Percentiles rank a stretch among this genome's conserved stretches.
Evolutionary conservation across 2,888 invertebrate genomes (phyloP).

Genomic region (Agriopis leucophaearia): DNA sequence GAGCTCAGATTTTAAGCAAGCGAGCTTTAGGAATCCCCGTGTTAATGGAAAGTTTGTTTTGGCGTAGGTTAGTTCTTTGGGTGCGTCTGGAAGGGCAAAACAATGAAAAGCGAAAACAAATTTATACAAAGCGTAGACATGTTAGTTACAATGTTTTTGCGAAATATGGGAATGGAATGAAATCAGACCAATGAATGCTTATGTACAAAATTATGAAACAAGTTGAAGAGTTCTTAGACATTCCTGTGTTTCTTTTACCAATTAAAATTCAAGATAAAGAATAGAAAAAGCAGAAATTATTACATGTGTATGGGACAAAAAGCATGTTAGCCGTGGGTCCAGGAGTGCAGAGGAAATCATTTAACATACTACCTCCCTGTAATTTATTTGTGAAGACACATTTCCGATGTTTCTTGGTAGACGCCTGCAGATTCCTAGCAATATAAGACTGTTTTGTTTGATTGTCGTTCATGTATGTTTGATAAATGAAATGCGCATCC

Average conservation of each 20-base stretch:
- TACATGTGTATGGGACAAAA: slow-evolving; percentile 4
- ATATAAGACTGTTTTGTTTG: slow-evolving; percentile 21
- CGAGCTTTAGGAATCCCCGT: slow-evolving; percentile 72
- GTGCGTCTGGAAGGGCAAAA: slow-evolving; percentile 80
- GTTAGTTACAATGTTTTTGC: slow-evolving; percentile 51
- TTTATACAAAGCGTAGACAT: slow-evolving; percentile 63
- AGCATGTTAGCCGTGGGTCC: slow-evolving; percentile 12
- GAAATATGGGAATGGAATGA: slow-evolving; percentile 36
- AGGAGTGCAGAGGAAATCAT: slow-evolving; percentile 17
- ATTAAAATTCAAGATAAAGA: slow-evolving; percentile 4
- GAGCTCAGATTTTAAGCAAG: slow-evolving; percentile 47
- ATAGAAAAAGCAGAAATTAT: slow-evolving; percentile 9
- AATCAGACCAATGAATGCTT: slow-evolving; percentile 13
- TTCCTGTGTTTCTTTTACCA: neutral
- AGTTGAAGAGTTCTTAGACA: neutral
- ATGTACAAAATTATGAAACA: slow-evolving; percentile 12
- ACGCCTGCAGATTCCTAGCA: slow-evolving; percentile 19
- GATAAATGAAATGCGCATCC: slow-evolving; percentile 83
- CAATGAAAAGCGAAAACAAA: slow-evolving; percentile 75
- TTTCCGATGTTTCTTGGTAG: slow-evolving; percentile 3
- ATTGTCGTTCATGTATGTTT: slow-evolving; percentile 33
- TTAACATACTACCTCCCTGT: slow-evolving; percentile 12
- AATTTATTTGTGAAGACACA: slow-evolving; percentile 1
- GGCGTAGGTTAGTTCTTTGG: slow-evolving; percentile 68
- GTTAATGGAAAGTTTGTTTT: slow-evolving; percentile 80